Evolutionary conservation across 2,888 invertebrate species (phyloP).

Genomic region (Melipona bicolor): DNA sequence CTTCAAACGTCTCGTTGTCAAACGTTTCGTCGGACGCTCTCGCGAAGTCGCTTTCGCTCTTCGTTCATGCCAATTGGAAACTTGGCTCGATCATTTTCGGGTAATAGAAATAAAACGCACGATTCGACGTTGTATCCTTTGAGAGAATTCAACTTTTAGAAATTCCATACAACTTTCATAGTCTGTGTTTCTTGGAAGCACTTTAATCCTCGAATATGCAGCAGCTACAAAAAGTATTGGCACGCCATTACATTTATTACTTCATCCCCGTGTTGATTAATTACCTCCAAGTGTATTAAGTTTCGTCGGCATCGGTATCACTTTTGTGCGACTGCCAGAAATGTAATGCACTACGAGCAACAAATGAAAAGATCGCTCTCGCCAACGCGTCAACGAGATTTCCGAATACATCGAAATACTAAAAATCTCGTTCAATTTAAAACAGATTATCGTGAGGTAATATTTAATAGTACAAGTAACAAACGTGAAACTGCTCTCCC

Average conservation of each 20-base stretch:
- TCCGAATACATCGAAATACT: background rate
- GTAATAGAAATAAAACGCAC: too few species aligned
- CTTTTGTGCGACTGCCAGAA: background rate
- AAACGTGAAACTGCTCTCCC: too few species aligned
- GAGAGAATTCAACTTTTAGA: too few species aligned
- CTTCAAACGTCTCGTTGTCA: background rate
- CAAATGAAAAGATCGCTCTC: background rate
- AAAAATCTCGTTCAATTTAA: background rate
- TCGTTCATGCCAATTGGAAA: background rate
- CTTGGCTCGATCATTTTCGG: background rate
- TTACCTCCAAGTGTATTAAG: background rate
- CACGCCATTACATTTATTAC: background rate
- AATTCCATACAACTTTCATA: too few species aligned
- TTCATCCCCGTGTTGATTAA: background rate
- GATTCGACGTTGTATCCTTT: too few species aligned
- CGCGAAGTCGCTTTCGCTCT: background rate
- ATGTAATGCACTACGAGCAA: background rate
- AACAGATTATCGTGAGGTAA: background rate
- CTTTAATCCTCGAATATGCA: background rate
- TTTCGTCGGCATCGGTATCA: background rate
- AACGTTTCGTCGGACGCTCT: background rate
- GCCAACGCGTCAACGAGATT: background rate
- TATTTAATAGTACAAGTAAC: background rate
- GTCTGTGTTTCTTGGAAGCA: background rate
- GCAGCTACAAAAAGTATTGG: background rate